Conservation (phyloP, 2,113 vertebrate genomes). For the Muntiacus reevesi region DNA sequence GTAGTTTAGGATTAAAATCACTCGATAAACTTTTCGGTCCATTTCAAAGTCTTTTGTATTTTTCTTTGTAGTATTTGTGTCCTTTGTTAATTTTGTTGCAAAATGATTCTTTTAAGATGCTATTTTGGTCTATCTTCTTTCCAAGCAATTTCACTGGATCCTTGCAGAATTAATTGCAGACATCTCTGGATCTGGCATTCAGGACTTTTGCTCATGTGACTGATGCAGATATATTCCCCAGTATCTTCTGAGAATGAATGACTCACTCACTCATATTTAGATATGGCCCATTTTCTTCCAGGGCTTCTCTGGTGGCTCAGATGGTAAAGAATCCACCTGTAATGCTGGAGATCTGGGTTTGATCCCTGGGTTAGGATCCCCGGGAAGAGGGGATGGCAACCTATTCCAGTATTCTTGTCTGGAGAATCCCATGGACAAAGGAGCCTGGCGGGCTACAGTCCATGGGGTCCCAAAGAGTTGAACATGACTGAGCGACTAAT, state of each 20-base stretch:
- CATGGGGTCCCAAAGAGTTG: not conserved
- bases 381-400: accelerated
- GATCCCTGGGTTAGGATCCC: not conserved
- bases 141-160: not conserved
- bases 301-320: not conserved
- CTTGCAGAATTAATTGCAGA: not conserved
- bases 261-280: not conserved
- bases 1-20: not conserved
- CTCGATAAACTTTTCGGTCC: not conserved
- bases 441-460: not conserved
- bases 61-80: not conserved
- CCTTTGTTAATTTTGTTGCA: not conserved
- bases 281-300: not conserved
- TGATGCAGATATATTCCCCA: not conserved
- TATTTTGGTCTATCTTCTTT: not conserved
- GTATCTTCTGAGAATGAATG: not conserved
- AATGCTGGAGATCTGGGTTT: not conserved
- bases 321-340: not conserved
- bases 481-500: not conserved
- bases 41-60: not conserved
- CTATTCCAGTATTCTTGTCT: not conserved
- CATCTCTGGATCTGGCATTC: not conserved
- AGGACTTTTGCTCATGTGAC: not conserved
- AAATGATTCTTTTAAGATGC: not conserved
- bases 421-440: not conserved